Base-by-base conservation (phyloP, 2,888 invertebrate genomes). In the Schizotus pectinicornis region DNA sequence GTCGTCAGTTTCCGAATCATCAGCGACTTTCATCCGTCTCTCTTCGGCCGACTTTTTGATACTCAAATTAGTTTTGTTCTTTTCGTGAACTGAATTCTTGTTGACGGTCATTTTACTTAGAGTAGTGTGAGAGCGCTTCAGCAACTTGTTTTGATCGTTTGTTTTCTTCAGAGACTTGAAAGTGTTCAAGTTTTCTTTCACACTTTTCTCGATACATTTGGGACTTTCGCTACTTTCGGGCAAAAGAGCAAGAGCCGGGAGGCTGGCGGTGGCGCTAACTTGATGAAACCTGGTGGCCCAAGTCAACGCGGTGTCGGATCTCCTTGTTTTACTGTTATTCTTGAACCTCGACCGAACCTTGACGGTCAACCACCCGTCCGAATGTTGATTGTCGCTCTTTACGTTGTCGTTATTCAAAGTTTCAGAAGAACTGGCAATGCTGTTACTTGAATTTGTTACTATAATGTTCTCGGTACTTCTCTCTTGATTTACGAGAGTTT, bases 341-440 rank as follows among this genome's bases (percentile, higher is more conserved):
- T 77, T 85, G 38, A 85, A 78, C 22, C 92, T 82, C 1, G 82
- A 84, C 35, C 89, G 84, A 42, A 90, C 88, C 70, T 92, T 89
- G 0, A 96, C 96, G 0, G 92, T 95, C 62, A 94, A 85, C 96
- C 95, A 96, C 0, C 95, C 96, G 66, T 92, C 92, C 36, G 74
- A 56, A n/a, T 68, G 61, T 42, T 51, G 41, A 12, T 57, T 48
- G 7, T 70, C 70, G 34, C 61, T 71, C 59, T 82, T 82, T 7
- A 83, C 75, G 46, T 83, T 82, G 73, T 86, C 85, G 36, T 79
- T 80, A 0, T 84, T 82, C 12, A 86, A 77, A 0, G 86, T 85
- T 72, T 86, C 86, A 0, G 82, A 80, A 37, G 86, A 86, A 69
- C 85, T 84, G 31, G 83, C 83, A 59, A 79, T 76, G 47, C 76